Evolutionary conservation across 1,140 invertebrate species (phyloP), one percentile per base, ranked within the genome.

Genomic region (Leptestheria dahalacensis): DNA sequence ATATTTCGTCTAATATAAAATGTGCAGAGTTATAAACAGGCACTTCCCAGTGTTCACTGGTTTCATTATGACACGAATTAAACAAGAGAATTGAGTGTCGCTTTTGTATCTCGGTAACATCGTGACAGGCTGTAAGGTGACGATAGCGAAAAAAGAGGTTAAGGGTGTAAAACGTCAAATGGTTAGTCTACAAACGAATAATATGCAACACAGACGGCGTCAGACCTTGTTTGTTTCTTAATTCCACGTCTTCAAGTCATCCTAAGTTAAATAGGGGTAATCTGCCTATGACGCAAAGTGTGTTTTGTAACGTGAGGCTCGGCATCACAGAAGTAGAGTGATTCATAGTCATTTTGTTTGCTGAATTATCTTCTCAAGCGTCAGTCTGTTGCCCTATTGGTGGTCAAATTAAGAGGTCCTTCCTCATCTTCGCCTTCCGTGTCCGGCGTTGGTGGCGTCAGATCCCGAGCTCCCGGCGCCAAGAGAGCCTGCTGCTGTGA

Each of bases 401-500:
- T 55, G 26, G 24, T 26, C 53, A 55, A 55, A 29, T 55, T 55
- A 28, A 55, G 53, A 24, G 53, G 53, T 24, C 26, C 53, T 29
- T 55, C 53, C 11, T 55, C 53, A 26, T 52, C 50, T n/a, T 23
- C 50, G 28, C 28, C 50, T n/a, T 53, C 28, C 21, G n/a, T 29
- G 33, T 55, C 53, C 21, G 53, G 26, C 53, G 53, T 26, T 20
- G 28, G n/a, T 20, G 53, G 28, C 26, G 21, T 20, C 25, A 15
- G 15, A 15, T 9, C 26, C 10, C 3, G 53, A 20, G 26, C 15
- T 20, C 11, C 52, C 24, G 10, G 23, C 20, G 23, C 53, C 53
- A 4, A 55, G 53, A 18, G 25, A 33, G 53, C 33, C 53, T 26
- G 26, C n/a, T n/a, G 53, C 26, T 55, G 53, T 10, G 26, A 41